Percentiles rank a stretch among this genome's conserved stretches.
Evolutionary conservation across 2,888 invertebrate species (phyloP).

Genomic region (Mythimna pallens): DNA sequence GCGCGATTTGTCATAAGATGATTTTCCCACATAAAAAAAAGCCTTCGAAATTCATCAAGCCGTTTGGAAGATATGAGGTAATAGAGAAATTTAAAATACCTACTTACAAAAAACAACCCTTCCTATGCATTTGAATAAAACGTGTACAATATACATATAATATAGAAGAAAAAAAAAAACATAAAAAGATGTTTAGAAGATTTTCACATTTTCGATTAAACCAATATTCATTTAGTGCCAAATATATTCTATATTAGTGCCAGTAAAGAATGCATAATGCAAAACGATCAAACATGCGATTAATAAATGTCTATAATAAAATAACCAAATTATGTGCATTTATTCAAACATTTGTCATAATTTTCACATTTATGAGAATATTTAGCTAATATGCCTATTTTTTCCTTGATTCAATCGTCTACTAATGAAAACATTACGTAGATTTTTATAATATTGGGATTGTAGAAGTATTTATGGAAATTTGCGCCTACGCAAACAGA

Average conservation of each 20-base stretch:
- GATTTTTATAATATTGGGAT: slow-evolving; percentile 4
- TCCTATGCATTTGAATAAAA: no score
- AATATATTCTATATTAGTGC: background rate
- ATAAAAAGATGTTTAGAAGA: background rate
- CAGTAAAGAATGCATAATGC: slow-evolving; percentile 4
- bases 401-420: slow-evolving; percentile 7
- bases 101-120: no score
- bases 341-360: slow-evolving; percentile 17
- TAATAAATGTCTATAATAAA: slow-evolving; percentile 10
- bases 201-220: background rate
- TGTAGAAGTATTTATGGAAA: slow-evolving; percentile 1
- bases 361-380: slow-evolving; percentile 12
- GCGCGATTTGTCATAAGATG: no score
- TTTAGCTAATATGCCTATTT: slow-evolving; percentile 7
- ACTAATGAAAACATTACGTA: slow-evolving; percentile 15
- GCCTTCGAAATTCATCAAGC: no score
- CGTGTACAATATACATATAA: no score
- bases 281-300: background rate
- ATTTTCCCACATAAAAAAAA: no score
- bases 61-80: no score
- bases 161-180: background rate
- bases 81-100: no score
- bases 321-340: slow-evolving; percentile 27
- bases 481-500: slow-evolving; percentile 38
- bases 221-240: background rate